Evolutionary conservation across 2,113 vertebrate genomes (phyloP).

Genomic region (Ibidorhyncha struthersii): DNA sequence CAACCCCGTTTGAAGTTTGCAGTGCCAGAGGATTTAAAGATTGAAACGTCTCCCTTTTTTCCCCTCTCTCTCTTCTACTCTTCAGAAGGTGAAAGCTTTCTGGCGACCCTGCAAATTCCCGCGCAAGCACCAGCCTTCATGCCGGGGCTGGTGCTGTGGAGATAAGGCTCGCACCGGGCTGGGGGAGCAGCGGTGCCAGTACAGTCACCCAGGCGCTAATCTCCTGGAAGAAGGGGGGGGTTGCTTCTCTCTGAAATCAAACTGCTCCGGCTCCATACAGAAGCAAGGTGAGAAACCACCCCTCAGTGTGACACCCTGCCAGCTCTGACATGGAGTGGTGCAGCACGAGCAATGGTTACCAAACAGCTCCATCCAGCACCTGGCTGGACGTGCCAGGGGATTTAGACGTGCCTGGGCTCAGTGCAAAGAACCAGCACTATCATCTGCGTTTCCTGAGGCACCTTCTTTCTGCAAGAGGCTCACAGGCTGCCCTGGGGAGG

Average conservation of each 20-base stretch:
- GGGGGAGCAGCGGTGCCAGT: not conserved
- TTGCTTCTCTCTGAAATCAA: not conserved
- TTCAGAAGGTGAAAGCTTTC: constrained; percentile 46
- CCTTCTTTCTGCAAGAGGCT: not conserved
- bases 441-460: not conserved
- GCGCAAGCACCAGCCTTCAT: not conserved
- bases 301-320: not conserved
- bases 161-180: not conserved
- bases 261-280: not conserved
- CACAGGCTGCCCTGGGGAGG: not conserved
- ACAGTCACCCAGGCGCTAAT: not conserved
- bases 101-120: constrained; percentile 3
- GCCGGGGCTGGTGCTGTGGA: not conserved
- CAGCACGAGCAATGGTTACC: not conserved
- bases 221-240: not conserved
- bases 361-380: not conserved
- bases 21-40: constrained; percentile 42
- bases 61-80: not conserved
- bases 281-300: not conserved
- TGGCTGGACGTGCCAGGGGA: not conserved
- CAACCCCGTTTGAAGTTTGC: constrained; percentile 33
- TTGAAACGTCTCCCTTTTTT: not conserved
- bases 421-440: not conserved
- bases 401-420: not conserved
- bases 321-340: not conserved